Conservation (phyloP, 2,888 invertebrate genomes). For the Andrena trimmerana region DNA sequence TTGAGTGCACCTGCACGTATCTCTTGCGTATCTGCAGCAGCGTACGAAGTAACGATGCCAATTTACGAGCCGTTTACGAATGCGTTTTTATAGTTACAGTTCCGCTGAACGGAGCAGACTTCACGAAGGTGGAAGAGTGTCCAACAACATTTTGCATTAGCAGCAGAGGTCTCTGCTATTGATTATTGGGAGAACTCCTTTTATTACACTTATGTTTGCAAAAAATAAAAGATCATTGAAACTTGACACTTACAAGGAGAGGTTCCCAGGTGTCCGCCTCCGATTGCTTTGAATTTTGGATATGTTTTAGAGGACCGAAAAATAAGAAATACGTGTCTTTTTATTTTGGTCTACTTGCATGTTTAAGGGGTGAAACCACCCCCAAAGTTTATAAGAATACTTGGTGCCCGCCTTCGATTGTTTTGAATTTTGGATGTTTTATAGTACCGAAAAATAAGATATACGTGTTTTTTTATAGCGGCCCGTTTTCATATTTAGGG, state of each 20-base stretch:
- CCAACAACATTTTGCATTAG: background rate
- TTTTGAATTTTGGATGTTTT: no score
- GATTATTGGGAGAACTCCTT: background rate
- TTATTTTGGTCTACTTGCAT: no score
- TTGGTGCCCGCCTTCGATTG: no score
- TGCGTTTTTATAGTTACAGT: background rate
- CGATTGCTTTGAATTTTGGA: no score
- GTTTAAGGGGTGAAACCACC: no score
- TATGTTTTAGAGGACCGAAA: no score
- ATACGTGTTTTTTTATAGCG: no score
- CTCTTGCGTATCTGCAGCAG: background rate
- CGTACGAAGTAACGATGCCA: background rate
- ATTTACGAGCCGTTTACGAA: background rate
- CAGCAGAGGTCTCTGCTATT: background rate
- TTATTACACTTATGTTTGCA: background rate
- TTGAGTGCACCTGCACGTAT: slow-evolving; percentile 13
- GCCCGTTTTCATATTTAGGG: no score
- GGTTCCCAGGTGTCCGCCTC: no score
- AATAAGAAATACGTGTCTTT: no score
- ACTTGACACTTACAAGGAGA: background rate
- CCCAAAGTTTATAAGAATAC: no score
- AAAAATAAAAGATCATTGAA: background rate
- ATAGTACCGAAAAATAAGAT: no score
- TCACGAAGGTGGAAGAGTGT: background rate
- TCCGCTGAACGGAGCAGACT: background rate